Evolutionary conservation across 2,888 invertebrate species (phyloP), one percentile per base, ranked within the genome.

Genomic region (Nomada flava): DNA sequence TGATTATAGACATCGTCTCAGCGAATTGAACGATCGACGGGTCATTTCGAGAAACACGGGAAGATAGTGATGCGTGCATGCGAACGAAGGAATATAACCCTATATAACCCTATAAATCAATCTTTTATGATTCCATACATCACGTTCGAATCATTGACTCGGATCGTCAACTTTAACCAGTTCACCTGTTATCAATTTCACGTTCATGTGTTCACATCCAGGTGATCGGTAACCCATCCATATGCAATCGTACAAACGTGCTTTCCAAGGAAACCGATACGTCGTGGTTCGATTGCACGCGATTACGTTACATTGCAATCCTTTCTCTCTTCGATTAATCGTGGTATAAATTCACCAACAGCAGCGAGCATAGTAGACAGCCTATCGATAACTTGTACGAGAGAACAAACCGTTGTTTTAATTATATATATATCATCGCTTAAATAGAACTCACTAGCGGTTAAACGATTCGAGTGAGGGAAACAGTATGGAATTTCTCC

Each of bases 131-230:
- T 55, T 47, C 15, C 29, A 64, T 59, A 67, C 23, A 36, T 5
- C 59, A 47, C 57, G 57, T 26, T 65, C 65, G 65, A 74, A 74
- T 59, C 67, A 26, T 9, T 42, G 74, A 50, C 7, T 42, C 59
- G 23, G 59, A 57, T 67, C 15, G 20, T 36, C 55, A 47, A 20
- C 47, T 57, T 64, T 26, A 55, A 18, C 13, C n/a, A n/a, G 26
- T 42, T 44, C 36, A 44, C 18, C 15, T 26, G 13, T 11, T 55
- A 65, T 73, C 72, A 65, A 64, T 65, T 65, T 57, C 26, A 47
- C 15, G 20, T 10, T 18, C 9, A 29, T 26, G 15, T n/a, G 36
- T 15, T 18, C 9, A 29, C 26, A 20, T n/a, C 2, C n/a, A 15
- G 42, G 11, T 15, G 57, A 55, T 68, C 23, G 53, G 42, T 69